Evolutionary conservation across 92 coral and sea anemone species (phyloP).

Genomic region (Porites divaricata): DNA sequence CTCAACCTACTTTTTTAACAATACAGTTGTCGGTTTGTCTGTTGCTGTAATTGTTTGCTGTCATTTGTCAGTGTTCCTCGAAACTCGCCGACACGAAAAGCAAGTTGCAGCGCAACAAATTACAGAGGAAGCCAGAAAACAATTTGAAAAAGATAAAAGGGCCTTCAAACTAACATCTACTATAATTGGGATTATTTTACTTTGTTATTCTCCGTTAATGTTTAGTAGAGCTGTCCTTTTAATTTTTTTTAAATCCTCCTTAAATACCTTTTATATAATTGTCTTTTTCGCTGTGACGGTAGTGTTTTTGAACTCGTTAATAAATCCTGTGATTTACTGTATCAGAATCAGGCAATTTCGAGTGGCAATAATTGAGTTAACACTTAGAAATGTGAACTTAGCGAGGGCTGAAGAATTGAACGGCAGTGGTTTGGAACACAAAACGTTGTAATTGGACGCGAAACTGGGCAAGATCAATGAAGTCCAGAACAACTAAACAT

Average conservation of each 20-base stretch:
- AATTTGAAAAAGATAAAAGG: neutral
- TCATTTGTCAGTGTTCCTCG: neutral
- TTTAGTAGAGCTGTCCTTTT: neutral
- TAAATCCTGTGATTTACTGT: neutral
- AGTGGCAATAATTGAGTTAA: neutral
- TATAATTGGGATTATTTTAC: neutral
- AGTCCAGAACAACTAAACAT: too few relatives aligned
- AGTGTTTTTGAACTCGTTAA: neutral
- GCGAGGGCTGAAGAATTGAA: neutral
- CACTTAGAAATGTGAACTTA: neutral
- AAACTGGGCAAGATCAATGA: too few relatives aligned
- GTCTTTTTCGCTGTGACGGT: neutral
- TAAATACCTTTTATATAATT: too few relatives aligned
- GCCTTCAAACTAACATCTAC: constrained; percentile 2
- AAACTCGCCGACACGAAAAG: constrained; percentile 3
- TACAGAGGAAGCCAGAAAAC: constrained; percentile 5
- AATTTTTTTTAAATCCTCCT: too few relatives aligned
- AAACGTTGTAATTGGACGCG: neutral
- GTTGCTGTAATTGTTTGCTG: neutral
- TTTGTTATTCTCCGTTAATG: neutral
- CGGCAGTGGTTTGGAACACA: neutral
- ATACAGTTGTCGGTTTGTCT: neutral
- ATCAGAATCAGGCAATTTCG: neutral
- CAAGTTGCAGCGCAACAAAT: constrained; percentile 10
- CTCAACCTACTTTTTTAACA: too few relatives aligned